A percentile compares a stretch with the other conserved stretches of the same genome.
phyloP scores from a whole-genome alignment of 2,888 invertebrate genomes.

The Acleris holmiana region DNA sequence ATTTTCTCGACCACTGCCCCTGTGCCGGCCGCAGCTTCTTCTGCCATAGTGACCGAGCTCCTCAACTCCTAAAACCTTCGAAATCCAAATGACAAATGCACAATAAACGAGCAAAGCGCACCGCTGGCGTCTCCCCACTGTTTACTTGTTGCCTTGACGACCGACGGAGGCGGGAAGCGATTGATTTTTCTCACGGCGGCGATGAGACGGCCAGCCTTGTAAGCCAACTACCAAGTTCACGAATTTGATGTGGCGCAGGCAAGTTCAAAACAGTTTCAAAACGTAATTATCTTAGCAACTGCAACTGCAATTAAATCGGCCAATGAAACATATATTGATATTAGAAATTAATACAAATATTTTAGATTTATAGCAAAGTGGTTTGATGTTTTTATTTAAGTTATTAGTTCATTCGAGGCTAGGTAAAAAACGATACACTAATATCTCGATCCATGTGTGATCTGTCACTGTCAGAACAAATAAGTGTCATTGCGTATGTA shows the following conservation, averaged over 20 bases:
- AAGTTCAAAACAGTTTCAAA: no score
- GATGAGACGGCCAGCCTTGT: constrained; percentile 46
- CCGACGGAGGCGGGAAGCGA: constrained; percentile 75
- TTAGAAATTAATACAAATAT: no score
- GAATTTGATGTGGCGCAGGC: no score
- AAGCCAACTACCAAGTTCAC: constrained; percentile 10
- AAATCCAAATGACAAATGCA: constrained; percentile 40
- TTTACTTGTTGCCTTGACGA: constrained; percentile 81
- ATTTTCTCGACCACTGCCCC: constrained; percentile 86
- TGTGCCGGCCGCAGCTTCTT: constrained; percentile 58
- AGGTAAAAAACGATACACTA: background rate
- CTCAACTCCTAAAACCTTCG: constrained; percentile 42
- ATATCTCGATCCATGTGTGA: background rate
- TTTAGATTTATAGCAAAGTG: no score
- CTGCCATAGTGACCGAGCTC: constrained; percentile 59
- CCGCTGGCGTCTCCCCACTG: constrained; percentile 68
- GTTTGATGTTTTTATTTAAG: no score
- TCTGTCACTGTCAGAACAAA: constrained; percentile 17
- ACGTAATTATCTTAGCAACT: no score
- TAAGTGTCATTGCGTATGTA: background rate
- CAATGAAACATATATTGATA: no score
- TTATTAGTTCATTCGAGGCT: constrained; percentile 7
- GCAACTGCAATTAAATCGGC: no score
- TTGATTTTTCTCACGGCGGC: constrained; percentile 77
- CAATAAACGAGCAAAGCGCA: constrained; percentile 49